Base-by-base conservation (phyloP, 2,113 vertebrate genomes). In the Muscicapa adusta region DNA sequence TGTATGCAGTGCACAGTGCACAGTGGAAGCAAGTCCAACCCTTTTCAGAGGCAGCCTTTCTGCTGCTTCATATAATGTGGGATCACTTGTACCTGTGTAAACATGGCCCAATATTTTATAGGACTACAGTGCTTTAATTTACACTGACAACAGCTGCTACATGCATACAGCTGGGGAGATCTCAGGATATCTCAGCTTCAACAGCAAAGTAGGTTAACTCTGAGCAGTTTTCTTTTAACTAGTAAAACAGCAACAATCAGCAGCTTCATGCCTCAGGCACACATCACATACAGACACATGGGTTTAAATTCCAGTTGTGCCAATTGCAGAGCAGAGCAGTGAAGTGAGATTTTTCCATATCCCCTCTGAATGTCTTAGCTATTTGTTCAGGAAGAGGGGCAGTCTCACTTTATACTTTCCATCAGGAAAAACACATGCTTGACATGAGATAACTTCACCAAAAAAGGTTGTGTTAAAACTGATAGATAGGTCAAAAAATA, bases 181-280 rank as follows among this genome's bases (percentile, higher is more conserved):
- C 71, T 91, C 22, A 48, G 68, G 68, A 92, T 77, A 74, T 38
- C 48, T 74, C 51, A 40, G 57, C 66, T 87, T 96, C 77, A 72
- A 20, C 65, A 60, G 40, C 51, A 78, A 92, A 94, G 77, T 78
- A 91, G 87, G 93, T 91, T 94, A 94, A 85, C 43, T 91, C 73
- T 31, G 63, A 78, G 57, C n/a, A 78, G 40, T 1, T 72, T 56
- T 56, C 77, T 94, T 82, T 88, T 34, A 61, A 71, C 47, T 57
- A 50, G 51, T 62, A 54, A 56, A 93, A 87, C 29, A 87, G 65
- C 8, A 25, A 74, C 68, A 71, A 56, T 75, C 76, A 73, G 68
- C 84, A 91, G 87, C 61, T 86, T 92, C 76, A 42, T 33, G 75
- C 79, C 83, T 94, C 63, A 80, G 85, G 80, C 89, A 43, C 57